These are phyloP conservation scores for Cataglyphis cursor DNA, from an alignment of 2,888 invertebrate species.

Conservation along the genomic window DNA sequence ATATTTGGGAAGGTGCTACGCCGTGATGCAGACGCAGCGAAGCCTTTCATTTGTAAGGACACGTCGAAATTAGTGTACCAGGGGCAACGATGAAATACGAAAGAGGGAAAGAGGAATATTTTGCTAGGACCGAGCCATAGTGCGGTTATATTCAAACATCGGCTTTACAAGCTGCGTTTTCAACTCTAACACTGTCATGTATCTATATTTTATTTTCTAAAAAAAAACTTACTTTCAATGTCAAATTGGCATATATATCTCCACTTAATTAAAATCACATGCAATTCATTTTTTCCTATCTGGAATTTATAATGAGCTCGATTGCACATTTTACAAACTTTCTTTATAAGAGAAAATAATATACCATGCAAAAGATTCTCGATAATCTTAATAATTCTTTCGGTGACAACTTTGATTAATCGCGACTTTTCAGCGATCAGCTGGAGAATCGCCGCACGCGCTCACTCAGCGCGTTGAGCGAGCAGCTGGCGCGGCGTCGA, in stretches of 20 bases:
- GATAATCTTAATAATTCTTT: background rate
- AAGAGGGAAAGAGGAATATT: slow-evolving; percentile 71
- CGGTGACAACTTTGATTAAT: background rate
- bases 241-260: background rate
- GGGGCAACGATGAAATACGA: slow-evolving; percentile 26
- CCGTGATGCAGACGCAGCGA: slow-evolving; percentile 80
- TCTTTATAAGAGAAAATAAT: background rate
- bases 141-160: slow-evolving; percentile 11
- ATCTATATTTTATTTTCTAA: background rate
- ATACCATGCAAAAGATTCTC: background rate
- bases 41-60: slow-evolving; percentile 86
- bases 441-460: slow-evolving; percentile 24
- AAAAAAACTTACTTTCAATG: background rate
- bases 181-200: background rate
- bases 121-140: slow-evolving; percentile 72
- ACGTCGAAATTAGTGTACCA: slow-evolving; percentile 84
- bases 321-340: background rate
- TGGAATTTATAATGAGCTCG: background rate
- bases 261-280: slow-evolving; percentile 28
- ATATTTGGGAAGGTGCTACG: slow-evolving; percentile 83
- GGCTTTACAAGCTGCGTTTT: background rate
- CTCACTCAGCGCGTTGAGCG: background rate
- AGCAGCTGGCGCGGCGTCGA: slow-evolving; percentile 36
- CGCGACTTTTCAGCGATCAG: background rate
- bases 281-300: background rate